Evolutionary conservation across 2,113 vertebrate species (phyloP).

Genomic region (Anoplopoma fimbria): DNA sequence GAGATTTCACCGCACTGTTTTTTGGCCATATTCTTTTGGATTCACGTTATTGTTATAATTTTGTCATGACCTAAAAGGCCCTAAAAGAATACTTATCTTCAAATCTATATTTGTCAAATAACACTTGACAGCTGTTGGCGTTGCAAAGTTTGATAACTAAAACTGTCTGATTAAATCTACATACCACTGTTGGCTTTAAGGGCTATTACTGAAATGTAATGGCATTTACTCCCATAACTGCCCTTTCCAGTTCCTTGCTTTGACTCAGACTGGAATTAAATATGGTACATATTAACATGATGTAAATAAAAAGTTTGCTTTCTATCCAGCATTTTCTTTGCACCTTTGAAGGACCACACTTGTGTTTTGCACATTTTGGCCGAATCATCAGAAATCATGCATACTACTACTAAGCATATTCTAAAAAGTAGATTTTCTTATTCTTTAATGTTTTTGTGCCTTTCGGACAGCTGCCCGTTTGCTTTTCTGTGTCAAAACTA

Average conservation of each 20-base stretch:
- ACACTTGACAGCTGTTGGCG: background rate
- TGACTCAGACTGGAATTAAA: constrained; percentile 16
- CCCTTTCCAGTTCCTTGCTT: background rate
- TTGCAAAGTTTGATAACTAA: background rate
- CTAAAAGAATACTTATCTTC: background rate
- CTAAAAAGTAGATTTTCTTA: background rate
- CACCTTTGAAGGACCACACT: background rate
- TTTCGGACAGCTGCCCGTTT: background rate
- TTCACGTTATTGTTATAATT: background rate
- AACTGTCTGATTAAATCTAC: background rate
- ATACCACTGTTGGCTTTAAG: background rate
- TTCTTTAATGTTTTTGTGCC: background rate
- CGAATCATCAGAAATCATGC: background rate
- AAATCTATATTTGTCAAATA: background rate
- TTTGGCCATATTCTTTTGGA: background rate
- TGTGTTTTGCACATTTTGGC: background rate
- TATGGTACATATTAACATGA: background rate
- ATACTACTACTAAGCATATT: background rate
- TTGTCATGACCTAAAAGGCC: background rate
- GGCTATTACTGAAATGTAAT: background rate
- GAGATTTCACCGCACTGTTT: background rate
- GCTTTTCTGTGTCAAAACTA: background rate
- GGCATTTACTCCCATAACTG: constrained; percentile 10
- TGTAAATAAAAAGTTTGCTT: constrained; percentile 12
- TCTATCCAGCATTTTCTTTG: constrained; percentile 53